Base-by-base conservation (phyloP, 2,797 vertebrate genomes). In the Scolopax bukidnonensis region DNA sequence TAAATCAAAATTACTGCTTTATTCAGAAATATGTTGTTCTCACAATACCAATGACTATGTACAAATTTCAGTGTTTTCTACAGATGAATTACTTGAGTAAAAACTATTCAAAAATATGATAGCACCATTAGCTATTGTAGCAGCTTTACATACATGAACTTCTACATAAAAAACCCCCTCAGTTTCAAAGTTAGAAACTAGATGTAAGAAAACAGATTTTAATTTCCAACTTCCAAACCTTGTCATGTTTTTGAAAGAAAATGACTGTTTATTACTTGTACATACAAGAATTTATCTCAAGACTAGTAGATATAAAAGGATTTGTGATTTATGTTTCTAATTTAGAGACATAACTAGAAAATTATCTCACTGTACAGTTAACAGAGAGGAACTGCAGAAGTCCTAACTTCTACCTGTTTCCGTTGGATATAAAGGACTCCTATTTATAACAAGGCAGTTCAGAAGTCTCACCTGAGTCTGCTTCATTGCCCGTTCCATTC, bases 401-500 rank as follows among this genome's bases (percentile, higher is more conserved):
- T 78, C 27, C 8, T 48, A 41, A 47, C 12, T 93, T 28, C 32
- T 81, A 33, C 5, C 38, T 40, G 3, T 51, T 83, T 75, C 59
- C 11, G 61, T 41, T 15, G 51, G 16, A 43, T 18, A 12, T 6
- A 47, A 47, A 65, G 5, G 40, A 38, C 6, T 6, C 6, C 5
- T 11, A 13, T 47, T 27, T 32, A 24, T 15, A 89, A 71, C 28
- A 64, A 43, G 12, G 30, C 56, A 83, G 61, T 67, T 54, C 21
- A 16, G 54, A 69, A 48, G 16, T 40, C 91, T 96, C 97, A 99
- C 99, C 98, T 99, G 99, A 11, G 98, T 99, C 97, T 99, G 99
- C 98, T 98, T 99, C 99, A 99, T 98, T 45, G 99, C 99, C 57
- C 99, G 98, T 86, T 99, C 99, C 67, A 99, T 97, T 88, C 99